Conservation (phyloP, 1,140 invertebrate genomes). For the Bombus consobrinus region DNA sequence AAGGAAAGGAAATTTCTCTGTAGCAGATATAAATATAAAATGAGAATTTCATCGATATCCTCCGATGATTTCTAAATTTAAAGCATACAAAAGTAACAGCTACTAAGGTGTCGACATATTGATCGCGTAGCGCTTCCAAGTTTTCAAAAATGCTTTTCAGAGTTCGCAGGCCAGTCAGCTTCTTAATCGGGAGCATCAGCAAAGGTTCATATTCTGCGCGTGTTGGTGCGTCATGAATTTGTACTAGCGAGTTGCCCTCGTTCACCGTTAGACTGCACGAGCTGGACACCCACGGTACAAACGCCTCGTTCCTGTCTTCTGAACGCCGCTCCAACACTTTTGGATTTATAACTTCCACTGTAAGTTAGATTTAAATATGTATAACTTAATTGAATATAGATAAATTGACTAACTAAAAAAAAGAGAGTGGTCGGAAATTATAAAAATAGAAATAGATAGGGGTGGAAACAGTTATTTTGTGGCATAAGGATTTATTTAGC, state of each 20-base stretch:
- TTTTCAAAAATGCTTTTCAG: conserved; percentile 75
- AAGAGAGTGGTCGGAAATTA: neutral
- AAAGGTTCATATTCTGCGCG: conserved; percentile 81
- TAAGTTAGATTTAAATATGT: neutral
- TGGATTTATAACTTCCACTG: conserved; percentile 86
- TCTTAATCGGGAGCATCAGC: conserved; percentile 85
- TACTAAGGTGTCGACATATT: conserved; percentile 79
- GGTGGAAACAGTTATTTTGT: neutral
- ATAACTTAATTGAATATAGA: neutral
- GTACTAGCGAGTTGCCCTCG: conserved; percentile 84
- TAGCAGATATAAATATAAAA: neutral
- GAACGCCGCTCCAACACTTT: conserved; percentile 83
- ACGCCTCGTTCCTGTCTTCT: conserved; percentile 84
- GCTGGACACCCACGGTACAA: conserved; percentile 85
- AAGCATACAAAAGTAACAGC: conserved; percentile 80
- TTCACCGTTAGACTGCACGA: conserved; percentile 85
- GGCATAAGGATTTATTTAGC: neutral
- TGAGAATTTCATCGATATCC: neutral
- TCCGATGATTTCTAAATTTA: neutral
- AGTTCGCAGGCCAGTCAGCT: conserved; percentile 60
- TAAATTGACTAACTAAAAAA: neutral
- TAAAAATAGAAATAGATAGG: neutral
- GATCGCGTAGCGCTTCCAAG: conserved; percentile 74
- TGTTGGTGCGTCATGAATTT: conserved; percentile 83
- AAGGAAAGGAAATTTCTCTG: no score